Percentiles rank a stretch among this genome's conserved stretches.
phyloP scores from a whole-genome alignment of 2,888 invertebrate genomes.

The Calameuta pallipes region DNA sequence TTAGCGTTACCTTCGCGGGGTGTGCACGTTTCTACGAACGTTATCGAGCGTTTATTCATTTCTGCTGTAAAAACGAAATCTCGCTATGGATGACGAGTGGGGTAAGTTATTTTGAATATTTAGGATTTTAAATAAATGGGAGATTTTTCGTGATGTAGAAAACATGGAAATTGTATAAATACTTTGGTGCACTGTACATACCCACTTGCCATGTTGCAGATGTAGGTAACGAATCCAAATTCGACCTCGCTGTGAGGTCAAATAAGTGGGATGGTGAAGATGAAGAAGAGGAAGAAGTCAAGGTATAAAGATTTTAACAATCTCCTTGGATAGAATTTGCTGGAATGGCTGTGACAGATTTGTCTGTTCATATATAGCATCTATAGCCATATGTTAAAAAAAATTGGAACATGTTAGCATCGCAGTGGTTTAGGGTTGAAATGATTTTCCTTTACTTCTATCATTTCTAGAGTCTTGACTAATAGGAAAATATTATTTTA shows the following conservation, averaged over 20 bases:
- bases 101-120: constrained; percentile 67
- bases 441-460: neutral
- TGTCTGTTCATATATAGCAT: neutral
- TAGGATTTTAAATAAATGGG: constrained; percentile 19
- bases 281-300: constrained; percentile 85
- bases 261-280: constrained; percentile 92
- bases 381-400: neutral
- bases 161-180: constrained; percentile 6
- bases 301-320: constrained; percentile 69
- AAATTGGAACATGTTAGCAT: neutral
- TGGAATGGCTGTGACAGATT: neutral
- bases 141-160: neutral
- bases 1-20: neutral
- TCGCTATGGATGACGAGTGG: constrained; percentile 77
- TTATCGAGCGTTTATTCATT: constrained; percentile 8
- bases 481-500: neutral
- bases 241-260: constrained; percentile 71
- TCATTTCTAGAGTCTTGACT: neutral
- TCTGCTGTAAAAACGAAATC: constrained; percentile 4
- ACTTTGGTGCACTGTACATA: constrained; percentile 12
- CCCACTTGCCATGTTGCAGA: constrained; percentile 70
- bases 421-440: neutral
- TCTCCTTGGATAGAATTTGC: neutral
- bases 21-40: constrained; percentile 14
- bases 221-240: constrained; percentile 77